A percentile compares a stretch with the other conserved stretches of the same genome.
phyloP scores from a whole-genome alignment of 2,113 vertebrate genomes.

The Anguilla rostrata region DNA sequence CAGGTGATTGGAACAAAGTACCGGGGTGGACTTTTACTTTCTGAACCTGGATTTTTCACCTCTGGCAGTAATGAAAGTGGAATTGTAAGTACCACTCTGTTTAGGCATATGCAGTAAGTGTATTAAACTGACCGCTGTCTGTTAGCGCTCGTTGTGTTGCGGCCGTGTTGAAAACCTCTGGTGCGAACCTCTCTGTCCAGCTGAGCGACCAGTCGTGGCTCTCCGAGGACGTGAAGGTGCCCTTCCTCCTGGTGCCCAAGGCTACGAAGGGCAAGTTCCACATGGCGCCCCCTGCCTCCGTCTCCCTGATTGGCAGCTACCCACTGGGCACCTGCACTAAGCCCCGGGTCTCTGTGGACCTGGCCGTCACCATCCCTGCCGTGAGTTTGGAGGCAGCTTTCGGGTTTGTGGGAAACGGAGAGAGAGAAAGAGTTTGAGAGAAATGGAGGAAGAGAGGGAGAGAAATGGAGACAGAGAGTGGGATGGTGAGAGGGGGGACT shows the following conservation, averaged over 20 bases:
- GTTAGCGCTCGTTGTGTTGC: not conserved
- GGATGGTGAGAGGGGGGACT: too few relatives aligned
- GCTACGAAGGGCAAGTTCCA: slow-evolving; percentile 82
- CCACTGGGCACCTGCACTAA: slow-evolving; percentile 86
- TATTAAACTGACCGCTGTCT: too few relatives aligned
- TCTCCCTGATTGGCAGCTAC: slow-evolving; percentile 91
- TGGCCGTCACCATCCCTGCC: slow-evolving; percentile 84
- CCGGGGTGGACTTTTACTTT: too few relatives aligned
- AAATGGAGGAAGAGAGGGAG: not conserved
- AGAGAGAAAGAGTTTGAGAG: not conserved
- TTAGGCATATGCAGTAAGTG: too few relatives aligned
- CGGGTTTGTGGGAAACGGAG: not conserved
- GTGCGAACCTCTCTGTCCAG: slow-evolving; percentile 56
- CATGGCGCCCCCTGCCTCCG: slow-evolving; percentile 76
- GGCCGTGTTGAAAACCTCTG: not conserved
- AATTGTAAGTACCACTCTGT: too few relatives aligned
- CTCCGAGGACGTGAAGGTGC: slow-evolving; percentile 74
- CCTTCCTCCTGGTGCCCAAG: slow-evolving; percentile 81
- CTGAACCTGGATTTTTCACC: too few relatives aligned
- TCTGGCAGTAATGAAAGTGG: too few relatives aligned
- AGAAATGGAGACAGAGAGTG: not conserved
- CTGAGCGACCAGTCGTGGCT: slow-evolving; percentile 85
- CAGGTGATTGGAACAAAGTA: too few relatives aligned
- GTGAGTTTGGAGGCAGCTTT: slow-evolving; percentile 63
- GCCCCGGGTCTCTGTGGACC: slow-evolving; percentile 81